Base-by-base conservation (phyloP, 2,888 invertebrate genomes). In the Amaurobius ferox region DNA sequence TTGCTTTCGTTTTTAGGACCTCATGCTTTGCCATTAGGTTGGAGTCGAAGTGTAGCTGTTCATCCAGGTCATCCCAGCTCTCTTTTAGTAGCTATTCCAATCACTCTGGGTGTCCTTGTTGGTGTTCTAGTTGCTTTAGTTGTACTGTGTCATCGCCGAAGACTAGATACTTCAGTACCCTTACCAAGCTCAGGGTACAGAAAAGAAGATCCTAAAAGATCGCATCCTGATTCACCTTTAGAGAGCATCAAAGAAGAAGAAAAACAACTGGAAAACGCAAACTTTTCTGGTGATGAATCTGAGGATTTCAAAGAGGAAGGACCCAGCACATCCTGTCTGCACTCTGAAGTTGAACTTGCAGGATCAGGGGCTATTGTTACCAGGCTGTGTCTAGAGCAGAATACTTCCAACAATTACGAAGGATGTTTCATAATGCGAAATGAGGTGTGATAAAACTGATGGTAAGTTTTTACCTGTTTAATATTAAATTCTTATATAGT, bases 1-100 rank as follows among this genome's bases (percentile, higher is more conserved):
- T n/a, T n/a, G n/a, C n/a, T 35, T 35, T 35, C 35, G 5, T 7
- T 66, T 11, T 0, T 23, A 79, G 86, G 73, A 70, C 79, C 79
- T 32, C 78, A 67, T 5, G 78, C 86, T 9, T 66, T 79, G 11
- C 86, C 86, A 7, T 28, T 86, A 9, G 79, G 86, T 1, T 86
- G 86, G 86, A 86, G 79, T 55, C 62, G 79, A 5, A 79, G 79
- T 44, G 86, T 79, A 19, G 74, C 86, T 7, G 79, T 86, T 13
- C 86, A 86, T 28, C 86, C 86, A 1, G 86, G 86, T 7, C 74
- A 86, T 35, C 86, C 86, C 7, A 62, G 86, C n/a, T 79, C 73
- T 11, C 29, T 87, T 0, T 28, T 81, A 5, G 73, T 87, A 7
- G 80, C 87, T 9, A 77, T 87, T 44, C 87, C 87, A 28, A 76